A percentile compares a stretch with the other conserved stretches of the same genome.
Conservation (phyloP, 2,888 invertebrate genomes). For the Cantharis lateralis region DNA sequence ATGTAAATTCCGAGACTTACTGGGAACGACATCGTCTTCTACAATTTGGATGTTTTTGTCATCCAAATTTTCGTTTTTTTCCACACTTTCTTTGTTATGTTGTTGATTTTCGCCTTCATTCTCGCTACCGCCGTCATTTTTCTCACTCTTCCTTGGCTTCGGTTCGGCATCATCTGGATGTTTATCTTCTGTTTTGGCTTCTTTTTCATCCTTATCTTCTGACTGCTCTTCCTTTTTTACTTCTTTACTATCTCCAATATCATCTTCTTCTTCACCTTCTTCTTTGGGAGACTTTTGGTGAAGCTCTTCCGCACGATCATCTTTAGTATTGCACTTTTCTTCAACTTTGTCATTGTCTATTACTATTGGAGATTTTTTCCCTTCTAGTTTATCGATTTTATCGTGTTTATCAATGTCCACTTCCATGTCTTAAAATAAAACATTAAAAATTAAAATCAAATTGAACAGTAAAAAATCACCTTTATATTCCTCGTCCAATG, state of each 20-base stretch:
- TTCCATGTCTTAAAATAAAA: constrained; percentile 35
- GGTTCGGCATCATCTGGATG: constrained; percentile 41
- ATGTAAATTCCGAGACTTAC: constrained; percentile 77
- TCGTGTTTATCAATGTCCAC: constrained; percentile 44
- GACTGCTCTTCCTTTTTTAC: constrained; percentile 43
- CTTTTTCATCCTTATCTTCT: constrained; percentile 47
- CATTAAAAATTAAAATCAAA: neutral
- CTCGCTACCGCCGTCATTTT: neutral
- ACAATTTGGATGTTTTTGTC: constrained; percentile 53
- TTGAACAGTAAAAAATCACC: constrained; percentile 34
- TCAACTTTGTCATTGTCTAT: constrained; percentile 10
- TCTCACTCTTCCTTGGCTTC: neutral
- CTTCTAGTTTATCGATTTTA: constrained; percentile 23
- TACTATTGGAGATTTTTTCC: constrained; percentile 14
- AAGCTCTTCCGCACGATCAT: neutral
- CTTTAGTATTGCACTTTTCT: neutral
- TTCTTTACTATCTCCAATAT: constrained; percentile 30
- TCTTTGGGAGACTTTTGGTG: constrained; percentile 19
- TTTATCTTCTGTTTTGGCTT: constrained; percentile 55
- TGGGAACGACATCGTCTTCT: constrained; percentile 55
- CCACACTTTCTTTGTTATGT: neutral
- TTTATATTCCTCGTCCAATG: constrained; percentile 72
- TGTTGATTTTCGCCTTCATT: neutral
- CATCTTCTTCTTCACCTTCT: constrained; percentile 27
- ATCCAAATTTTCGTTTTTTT: neutral